Evolutionary conservation across 2,888 invertebrate genomes (phyloP), one percentile per base, ranked within the genome.

Genomic region (Crossocerus cetratus): DNA sequence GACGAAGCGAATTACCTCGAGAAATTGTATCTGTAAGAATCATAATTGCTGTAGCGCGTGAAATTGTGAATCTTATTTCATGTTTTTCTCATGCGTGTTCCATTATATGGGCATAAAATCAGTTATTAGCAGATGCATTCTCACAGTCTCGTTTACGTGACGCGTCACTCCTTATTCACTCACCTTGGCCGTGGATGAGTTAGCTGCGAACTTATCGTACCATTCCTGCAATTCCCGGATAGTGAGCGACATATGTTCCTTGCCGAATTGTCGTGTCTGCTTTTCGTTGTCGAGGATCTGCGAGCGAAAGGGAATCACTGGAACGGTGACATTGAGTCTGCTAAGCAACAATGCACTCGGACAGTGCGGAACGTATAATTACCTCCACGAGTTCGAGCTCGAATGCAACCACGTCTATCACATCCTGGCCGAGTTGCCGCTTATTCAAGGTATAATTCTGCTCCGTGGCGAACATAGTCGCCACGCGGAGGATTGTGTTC

Each of bases 21-120:
- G 59, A 54, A 80, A 69, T 64, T 82, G 68, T 20, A 83, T 71
- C 82, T 82, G 66, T n/a, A 69, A 75, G 32, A 32, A 32, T 4
- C 5, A 32, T 32, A 32, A 11, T 32, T 32, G 32, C 8, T 32
- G 8, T 32, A 11, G 8, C 11, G 11, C 2, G 32, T 32, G 32
- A 32, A 11, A 32, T 8, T 32, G 8, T 32, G n/a, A n/a, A n/a
- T n/a, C n/a, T n/a, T n/a, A n/a, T n/a, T n/a, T n/a, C n/a, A n/a
- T n/a, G n/a, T n/a, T n/a, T n/a, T n/a, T n/a, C n/a, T n/a, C n/a
- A 43, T 43, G 43, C 43, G 13, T 43, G 43, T 43, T n/a, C n/a
- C n/a, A n/a, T n/a, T n/a, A n/a, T n/a, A 43, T 43, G 13, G 43
- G 43, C 5, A 43, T 43, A n/a, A n/a, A n/a, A n/a, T n/a, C n/a